Conservation (phyloP, 2,797 vertebrate genomes). For the Hylomyscus alleni region DNA sequence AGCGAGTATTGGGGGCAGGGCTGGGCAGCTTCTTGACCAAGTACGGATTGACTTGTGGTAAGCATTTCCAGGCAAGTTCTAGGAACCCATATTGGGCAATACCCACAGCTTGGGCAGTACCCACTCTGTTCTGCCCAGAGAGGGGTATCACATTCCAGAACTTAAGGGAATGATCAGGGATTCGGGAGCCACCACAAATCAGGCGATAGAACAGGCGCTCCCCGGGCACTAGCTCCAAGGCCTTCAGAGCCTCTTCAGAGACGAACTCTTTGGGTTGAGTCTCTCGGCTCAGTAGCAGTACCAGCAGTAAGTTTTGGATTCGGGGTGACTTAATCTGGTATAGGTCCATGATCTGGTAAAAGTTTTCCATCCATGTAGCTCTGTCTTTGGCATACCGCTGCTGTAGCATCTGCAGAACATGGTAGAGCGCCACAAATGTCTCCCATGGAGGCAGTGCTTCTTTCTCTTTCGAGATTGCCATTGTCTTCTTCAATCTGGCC, state of each 20-base stretch:
- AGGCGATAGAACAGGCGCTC: slow-evolving; percentile 79
- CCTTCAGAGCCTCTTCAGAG: neutral
- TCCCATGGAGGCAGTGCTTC: slow-evolving; percentile 72
- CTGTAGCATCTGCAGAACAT: slow-evolving; percentile 78
- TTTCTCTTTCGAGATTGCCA: neutral
- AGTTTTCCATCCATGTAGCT: slow-evolving; percentile 18
- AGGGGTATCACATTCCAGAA: slow-evolving; percentile 61
- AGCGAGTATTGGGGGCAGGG: neutral
- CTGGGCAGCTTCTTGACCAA: neutral
- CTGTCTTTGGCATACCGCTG: slow-evolving; percentile 55
- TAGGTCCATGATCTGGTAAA: slow-evolving; percentile 74
- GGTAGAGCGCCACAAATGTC: slow-evolving; percentile 80
- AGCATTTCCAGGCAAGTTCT: slow-evolving; percentile 77
- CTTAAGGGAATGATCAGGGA: neutral
- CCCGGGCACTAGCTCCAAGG: slow-evolving; percentile 31
- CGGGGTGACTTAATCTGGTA: slow-evolving; percentile 77
- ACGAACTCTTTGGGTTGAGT: neutral
- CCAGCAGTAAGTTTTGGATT: slow-evolving; percentile 77
- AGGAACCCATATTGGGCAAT: slow-evolving; percentile 72
- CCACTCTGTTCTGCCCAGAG: slow-evolving; percentile 72
- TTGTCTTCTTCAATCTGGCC: slow-evolving; percentile 62
- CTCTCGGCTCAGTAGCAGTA: slow-evolving; percentile 58
- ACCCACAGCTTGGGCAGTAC: slow-evolving; percentile 45
- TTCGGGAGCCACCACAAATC: neutral
- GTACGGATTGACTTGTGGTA: neutral